Evolutionary conservation across 2,113 vertebrate species (phyloP), one percentile per base, ranked within the genome.

Genomic region (Epinephelus cyanopodus): DNA sequence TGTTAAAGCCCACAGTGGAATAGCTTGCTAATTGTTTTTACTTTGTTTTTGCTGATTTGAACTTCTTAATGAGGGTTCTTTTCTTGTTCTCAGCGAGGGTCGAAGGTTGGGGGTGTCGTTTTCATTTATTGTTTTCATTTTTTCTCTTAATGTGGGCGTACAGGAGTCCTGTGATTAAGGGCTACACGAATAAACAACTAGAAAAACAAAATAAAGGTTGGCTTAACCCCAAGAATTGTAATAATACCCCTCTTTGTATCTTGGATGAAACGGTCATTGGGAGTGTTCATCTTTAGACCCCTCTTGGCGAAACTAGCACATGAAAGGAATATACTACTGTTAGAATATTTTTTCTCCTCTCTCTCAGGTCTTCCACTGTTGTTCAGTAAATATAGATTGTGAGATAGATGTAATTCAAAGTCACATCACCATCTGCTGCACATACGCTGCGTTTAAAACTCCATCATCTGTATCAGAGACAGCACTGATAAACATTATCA

Each of bases 21-120:
- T 13, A 29, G 70, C 52, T 33, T 4, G 52, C 52, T 89, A 90
- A 92, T 85, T 83, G 84, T 86, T 89, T 86, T 89, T 62, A 62
- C 50, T 85, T 72, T 80, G 79, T 83, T 73, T 85, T 79, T 77
- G 66, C 67, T 45, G 65, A 83, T 76, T 81, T 75, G 25, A 88
- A 88, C 45, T 89, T 81, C 52, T 61, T 79, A 81, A 72, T 76
- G 14, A 83, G n/a, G 54, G 27, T 18, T 79, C 58, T 48, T 48
- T 64, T 58, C 29, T 77, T 18, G 2, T 53, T 74, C 60, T 39
- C 64, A 29, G 57, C 19, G 27, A 66, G 77, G 77, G 60, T 79
- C 0, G 63, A 74, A 42, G 73, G 74, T 80, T 77, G 18, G 19
- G 23, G 47, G 54, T 57, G 54, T 84, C 67, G 25, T 76, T 78